These are phyloP conservation scores for Mycalesis mineus DNA, from an alignment of 2,888 invertebrate genomes.

Conservation along the genomic window DNA sequence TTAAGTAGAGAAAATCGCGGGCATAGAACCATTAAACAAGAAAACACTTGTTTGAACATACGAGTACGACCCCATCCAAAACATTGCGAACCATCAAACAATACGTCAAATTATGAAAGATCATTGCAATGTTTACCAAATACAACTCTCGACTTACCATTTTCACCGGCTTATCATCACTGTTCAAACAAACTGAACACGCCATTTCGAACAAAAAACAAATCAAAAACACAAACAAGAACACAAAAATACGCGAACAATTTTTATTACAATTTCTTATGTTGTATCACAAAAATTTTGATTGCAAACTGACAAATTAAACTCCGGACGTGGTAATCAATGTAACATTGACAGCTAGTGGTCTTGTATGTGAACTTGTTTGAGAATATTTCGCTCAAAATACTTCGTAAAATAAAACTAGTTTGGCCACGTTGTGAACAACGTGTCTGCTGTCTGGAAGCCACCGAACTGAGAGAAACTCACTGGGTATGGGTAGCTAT, in stretches of 20 bases:
- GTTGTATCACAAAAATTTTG: background rate
- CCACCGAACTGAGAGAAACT: background rate
- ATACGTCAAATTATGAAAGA: background rate
- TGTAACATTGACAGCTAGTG: background rate
- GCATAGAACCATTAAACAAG: too few relatives aligned
- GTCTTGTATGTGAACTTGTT: background rate
- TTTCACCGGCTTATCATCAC: conserved; percentile 47
- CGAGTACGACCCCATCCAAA: too few relatives aligned
- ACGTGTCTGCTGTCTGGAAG: background rate
- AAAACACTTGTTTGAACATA: too few relatives aligned
- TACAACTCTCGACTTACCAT: conserved; percentile 46
- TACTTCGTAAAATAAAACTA: background rate
- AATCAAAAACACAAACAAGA: background rate
- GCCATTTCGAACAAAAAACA: conserved; percentile 41
- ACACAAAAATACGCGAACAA: background rate
- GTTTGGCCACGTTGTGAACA: background rate
- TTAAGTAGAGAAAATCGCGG: too few relatives aligned
- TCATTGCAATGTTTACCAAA: background rate
- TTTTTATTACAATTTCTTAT: background rate
- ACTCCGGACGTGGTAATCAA: background rate
- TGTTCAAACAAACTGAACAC: conserved; percentile 51
- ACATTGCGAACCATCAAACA: background rate
- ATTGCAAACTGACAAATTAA: background rate
- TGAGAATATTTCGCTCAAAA: background rate
- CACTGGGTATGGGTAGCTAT: background rate